Evolutionary conservation across 2,888 invertebrate species (phyloP), one percentile per base, ranked within the genome.

Genomic region (Andrena hattorfiana): DNA sequence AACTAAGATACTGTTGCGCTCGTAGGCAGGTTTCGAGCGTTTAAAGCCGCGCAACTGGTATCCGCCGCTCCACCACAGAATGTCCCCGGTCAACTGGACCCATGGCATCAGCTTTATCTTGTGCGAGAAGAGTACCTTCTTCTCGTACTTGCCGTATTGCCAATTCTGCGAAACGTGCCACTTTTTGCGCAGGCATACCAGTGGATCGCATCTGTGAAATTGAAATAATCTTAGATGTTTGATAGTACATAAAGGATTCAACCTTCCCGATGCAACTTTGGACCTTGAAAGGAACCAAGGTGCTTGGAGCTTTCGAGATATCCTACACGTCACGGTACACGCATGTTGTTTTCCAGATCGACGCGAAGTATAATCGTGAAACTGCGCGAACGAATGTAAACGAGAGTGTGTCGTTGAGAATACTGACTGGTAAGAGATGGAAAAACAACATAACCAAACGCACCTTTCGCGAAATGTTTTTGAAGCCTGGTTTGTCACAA

Each of bases 31-130:
- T 7, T 91, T 91, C 2, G 92, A 94, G 8, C 93, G 90, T 62
- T 68, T 74, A 74, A 91, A 93, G 23, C 91, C 92, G 59, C 85
- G 85, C 42, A 93, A 92, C 67, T 86, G 89, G 85, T 88, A 93
- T 30, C 95, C 95, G 86, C 95, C 94, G 62, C 95, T 95, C 83
- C 96, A 94, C 94, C 96, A 96, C 0, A 96, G 85, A 42, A 90
- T 90, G 26, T 95, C 93, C 0, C 92, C 92, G 8, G 95, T 95
- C 49, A 96, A 87, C 66, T 94, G 93, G 8, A 96, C 87, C 94
- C 95, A 95, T 59, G 96, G 95, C 90, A 95, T 94, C 83, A 94
- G 94, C 91, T 95, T 95, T 60, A 92, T 92, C 5, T 90, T 90
- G 67, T 94, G 94, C 63, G 94, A 94, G 73, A 95, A 94, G 59